Evolutionary conservation across 1,140 invertebrate genomes (phyloP).

Genomic region (Habropoda laboriosa): DNA sequence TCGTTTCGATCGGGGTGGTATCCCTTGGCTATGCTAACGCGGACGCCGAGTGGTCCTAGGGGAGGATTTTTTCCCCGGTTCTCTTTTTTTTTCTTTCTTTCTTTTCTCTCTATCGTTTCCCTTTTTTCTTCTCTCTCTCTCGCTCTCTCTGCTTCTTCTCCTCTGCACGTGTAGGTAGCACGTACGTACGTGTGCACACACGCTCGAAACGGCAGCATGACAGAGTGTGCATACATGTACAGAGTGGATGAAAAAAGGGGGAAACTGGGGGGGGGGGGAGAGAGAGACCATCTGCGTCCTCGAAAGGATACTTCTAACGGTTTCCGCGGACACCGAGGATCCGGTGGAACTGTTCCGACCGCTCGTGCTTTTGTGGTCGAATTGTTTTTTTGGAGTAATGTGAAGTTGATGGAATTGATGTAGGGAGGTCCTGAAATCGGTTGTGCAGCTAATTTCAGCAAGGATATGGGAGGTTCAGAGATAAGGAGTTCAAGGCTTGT

Average conservation of each 20-base stretch:
- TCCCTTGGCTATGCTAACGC: constrained; percentile 62
- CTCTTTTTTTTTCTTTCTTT: constrained; percentile 25
- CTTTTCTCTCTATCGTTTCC: neutral
- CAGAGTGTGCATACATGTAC: constrained; percentile 30
- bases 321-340: constrained; percentile 5
- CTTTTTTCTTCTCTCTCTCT: constrained; percentile 10
- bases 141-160: constrained; percentile 5
- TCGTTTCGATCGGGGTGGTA: constrained; percentile 52
- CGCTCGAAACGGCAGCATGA: constrained; percentile 17
- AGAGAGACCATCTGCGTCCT: constrained; percentile 56
- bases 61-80: constrained; percentile 55
- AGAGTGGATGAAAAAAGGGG: constrained; percentile 11
- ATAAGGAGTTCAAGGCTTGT: no score
- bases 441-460: no score
- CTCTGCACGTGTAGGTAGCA: no score
- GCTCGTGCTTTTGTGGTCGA: no score
- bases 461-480: no score
- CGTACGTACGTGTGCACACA: constrained; percentile 1
- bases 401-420: no score
- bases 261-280: no score
- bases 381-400: no score
- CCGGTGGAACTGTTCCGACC: constrained; percentile 11
- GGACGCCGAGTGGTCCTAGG: constrained; percentile 56
- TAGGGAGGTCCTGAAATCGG: no score
- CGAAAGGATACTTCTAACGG: constrained; percentile 56